Percentiles rank a stretch among this genome's conserved stretches.
Evolutionary conservation across 2,888 invertebrate species (phyloP).

Genomic region (Andrena hattorfiana): DNA sequence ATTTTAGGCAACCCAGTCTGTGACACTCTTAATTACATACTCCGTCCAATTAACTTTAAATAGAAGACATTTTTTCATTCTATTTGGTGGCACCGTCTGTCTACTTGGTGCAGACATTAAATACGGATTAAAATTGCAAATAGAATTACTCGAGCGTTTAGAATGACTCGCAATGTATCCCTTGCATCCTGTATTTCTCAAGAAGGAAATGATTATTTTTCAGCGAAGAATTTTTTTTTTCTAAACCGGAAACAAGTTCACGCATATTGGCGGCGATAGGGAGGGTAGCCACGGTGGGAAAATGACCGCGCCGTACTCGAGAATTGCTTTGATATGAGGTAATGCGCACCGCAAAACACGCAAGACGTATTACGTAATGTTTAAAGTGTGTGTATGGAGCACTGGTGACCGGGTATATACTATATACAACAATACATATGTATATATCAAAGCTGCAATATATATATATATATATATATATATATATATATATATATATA

Average conservation of each 20-base stretch:
- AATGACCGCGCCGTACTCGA: constrained; percentile 71
- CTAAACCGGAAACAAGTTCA: constrained; percentile 52
- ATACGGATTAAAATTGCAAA: constrained; percentile 11
- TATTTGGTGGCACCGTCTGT: background rate
- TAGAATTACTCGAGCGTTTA: background rate
- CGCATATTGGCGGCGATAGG: constrained; percentile 37
- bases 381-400: constrained; percentile 57
- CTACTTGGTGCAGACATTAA: background rate
- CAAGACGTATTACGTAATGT: constrained; percentile 72
- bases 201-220: constrained; percentile 32
- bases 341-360: constrained; percentile 74
- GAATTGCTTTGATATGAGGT: constrained; percentile 77
- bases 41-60: too few species aligned
- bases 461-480: too few species aligned
- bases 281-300: constrained; percentile 70
- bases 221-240: background rate
- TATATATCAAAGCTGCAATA: too few species aligned
- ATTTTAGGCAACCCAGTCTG: too few species aligned
- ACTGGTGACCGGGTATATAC: constrained; percentile 32
- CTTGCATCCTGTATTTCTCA: constrained; percentile 13
- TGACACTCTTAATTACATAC: too few species aligned
- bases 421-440: background rate
- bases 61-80: background rate
- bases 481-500: too few species aligned
- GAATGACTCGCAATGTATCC: background rate